Evolutionary conservation across 2,113 vertebrate species (phyloP).

Genomic region (Otolemur garnettii): DNA sequence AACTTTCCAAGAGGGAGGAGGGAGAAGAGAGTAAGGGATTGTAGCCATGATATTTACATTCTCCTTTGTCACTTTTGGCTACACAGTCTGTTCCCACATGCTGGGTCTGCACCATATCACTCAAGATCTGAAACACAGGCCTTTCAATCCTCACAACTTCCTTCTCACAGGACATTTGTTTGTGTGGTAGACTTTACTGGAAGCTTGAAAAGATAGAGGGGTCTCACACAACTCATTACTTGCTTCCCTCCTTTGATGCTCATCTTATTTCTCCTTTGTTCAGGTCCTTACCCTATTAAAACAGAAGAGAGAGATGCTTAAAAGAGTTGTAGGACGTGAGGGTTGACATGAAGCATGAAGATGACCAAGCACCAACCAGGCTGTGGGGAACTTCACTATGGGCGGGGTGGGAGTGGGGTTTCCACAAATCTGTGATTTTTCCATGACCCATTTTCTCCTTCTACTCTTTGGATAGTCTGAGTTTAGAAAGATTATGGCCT

Average conservation of each 20-base stretch:
- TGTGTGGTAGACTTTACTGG: not conserved
- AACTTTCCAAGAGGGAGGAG: no score
- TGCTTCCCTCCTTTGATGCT: not conserved
- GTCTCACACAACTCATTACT: not conserved
- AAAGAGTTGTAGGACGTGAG: not conserved
- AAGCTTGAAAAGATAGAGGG: not conserved
- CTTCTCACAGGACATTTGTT: not conserved
- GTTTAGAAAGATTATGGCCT: conserved; percentile 5
- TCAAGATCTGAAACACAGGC: not conserved
- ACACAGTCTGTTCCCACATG: not conserved
- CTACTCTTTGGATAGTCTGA: not conserved
- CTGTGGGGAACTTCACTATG: not conserved
- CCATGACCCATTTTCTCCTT: not conserved
- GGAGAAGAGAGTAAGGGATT: no score
- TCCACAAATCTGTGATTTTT: not conserved
- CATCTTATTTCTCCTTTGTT: not conserved
- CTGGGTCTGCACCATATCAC: not conserved
- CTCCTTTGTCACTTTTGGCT: not conserved
- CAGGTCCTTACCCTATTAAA: no score
- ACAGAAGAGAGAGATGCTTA: not conserved
- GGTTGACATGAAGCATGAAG: not conserved
- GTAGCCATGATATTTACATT: no score
- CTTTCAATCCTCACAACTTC: not conserved
- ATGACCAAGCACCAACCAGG: not conserved
- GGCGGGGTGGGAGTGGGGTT: no score